phyloP scores from a whole-genome alignment of 2,888 invertebrate genomes.

The Malthinus flaveolus region DNA sequence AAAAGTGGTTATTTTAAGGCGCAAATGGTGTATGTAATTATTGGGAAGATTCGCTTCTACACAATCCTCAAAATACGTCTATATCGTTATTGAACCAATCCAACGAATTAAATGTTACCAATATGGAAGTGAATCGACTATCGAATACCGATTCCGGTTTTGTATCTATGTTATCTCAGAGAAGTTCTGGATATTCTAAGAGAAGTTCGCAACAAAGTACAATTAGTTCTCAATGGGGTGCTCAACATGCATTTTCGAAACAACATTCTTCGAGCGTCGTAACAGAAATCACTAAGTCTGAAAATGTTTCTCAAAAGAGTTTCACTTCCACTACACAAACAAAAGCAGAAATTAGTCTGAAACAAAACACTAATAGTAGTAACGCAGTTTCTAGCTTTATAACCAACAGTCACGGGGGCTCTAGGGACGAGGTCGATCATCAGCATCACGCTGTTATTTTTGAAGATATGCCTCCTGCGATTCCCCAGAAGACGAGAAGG shows the following conservation, averaged over 20 bases:
- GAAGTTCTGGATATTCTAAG: constrained; percentile 65
- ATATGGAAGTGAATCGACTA: constrained; percentile 47
- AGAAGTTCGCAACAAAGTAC: constrained; percentile 65
- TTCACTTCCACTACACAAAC: constrained; percentile 14
- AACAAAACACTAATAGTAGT: constrained; percentile 15
- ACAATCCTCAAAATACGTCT: constrained; percentile 43
- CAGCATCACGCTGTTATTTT: constrained; percentile 19
- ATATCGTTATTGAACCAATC: constrained; percentile 43
- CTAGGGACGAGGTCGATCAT: constrained; percentile 36
- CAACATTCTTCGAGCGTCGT: constrained; percentile 25
- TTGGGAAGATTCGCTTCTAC: constrained; percentile 48
- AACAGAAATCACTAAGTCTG: constrained; percentile 43
- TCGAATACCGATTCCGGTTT: constrained; percentile 62
- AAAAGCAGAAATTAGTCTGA: constrained; percentile 16
- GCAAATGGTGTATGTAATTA: constrained; percentile 38
- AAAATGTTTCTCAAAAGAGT: constrained; percentile 40
- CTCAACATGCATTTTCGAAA: constrained; percentile 39
- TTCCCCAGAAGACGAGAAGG: constrained; percentile 64
- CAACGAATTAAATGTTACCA: constrained; percentile 38
- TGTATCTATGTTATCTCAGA: constrained; percentile 65
- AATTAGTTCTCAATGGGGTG: constrained; percentile 51
- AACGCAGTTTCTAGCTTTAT: constrained; percentile 17
- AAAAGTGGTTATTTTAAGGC: constrained; percentile 30
- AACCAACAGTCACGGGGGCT: constrained; percentile 13
- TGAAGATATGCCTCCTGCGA: constrained; percentile 58